Evolutionary conservation across 2,888 invertebrate genomes (phyloP), one percentile per base, ranked within the genome.

Genomic region (Rapana venosa): DNA sequence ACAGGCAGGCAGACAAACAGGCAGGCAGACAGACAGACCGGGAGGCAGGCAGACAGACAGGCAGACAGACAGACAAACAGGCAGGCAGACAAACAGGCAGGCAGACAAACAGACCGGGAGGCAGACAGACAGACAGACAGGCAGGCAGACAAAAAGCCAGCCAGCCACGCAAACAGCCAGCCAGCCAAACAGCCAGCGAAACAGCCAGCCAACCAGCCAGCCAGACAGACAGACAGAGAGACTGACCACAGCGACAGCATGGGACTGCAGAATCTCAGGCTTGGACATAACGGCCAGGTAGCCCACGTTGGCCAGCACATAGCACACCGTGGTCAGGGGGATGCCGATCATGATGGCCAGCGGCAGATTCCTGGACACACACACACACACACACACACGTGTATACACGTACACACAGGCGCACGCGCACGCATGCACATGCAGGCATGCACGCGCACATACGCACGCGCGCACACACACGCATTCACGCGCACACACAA

Each of bases 281-380:
- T 98, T 97, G 6, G 98, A 97, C 87, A 99, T 97, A n/a, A 98
- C 98, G 0, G 98, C 97, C 96, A 98, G 98, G 96, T 99, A 99
- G 77, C 98, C 98, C 93, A 98, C 97, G 96, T 99, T 99, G 4
- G 98, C 98, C 94, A 98, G 96, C 89, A 98, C 98, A 96, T 99
- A 99, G 92, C 98, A 98, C 61, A 97, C 97, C 0, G 98, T 99
- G 90, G 98, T 98, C 94, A 98, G 96, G 0, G 98, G 98, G 97
- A 99, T 97, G 0, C 98, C 98, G 94, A 99, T 98, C 97, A 98
- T 98, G 95, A 99, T 98, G 30, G 98, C 98, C 84, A 98, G 97
- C 0, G 99, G 99, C 90, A 99, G 97, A 96, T 99, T 98, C 96
- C 98, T 98, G 97, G 36, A 93, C 87, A 79, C 79, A 79, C 79